Evolutionary conservation across 1,140 invertebrate species (phyloP), one percentile per base, ranked within the genome.

Genomic region (Eufriesea mexicana): DNA sequence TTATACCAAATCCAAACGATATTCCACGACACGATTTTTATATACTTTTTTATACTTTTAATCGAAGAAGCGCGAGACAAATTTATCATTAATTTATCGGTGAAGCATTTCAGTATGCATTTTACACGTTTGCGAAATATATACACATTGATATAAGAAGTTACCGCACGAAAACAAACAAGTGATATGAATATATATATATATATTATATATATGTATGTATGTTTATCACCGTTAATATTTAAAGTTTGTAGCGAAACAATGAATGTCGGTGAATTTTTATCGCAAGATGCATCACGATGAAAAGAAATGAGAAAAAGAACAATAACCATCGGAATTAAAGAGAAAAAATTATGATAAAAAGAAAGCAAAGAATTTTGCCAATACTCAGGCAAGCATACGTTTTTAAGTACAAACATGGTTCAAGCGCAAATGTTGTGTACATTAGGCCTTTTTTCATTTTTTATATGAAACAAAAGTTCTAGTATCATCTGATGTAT

Each of bases 401-500:
- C 67, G 87, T 91, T 92, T 72, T 92, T 92, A 91, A 94, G 92
- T 93, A 94, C 92, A 93, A 94, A 93, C 87, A 89, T 67, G 67
- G 62, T 77, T 62, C 55, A 84, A 79, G 61, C 78, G 80, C 83
- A 85, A 49, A 35, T 62, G 61, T 86, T 77, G 47, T 66, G 45
- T 75, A 66, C 66, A n/a, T 54, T 67, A 25, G 23, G 9, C 64
- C 49, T 61, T 88, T 86, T 89, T 90, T 84, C 79, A 57, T 89
- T 88, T 83, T 88, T 84, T 83, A 82, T 74, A 61, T 61, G 54
- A 71, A 55, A 66, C 42, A 71, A 84, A 55, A 25, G n/a, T 83
- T 83, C 18, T 67, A 72, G 14, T 45, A 42, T 70, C 59, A 25
- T 80, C 61, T 54, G 28, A 70, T 28, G n/a, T 77, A 75, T 76